A percentile compares a stretch with the other conserved stretches of the same genome.
These are phyloP conservation scores for Pterostichus niger DNA, from an alignment of 2,888 invertebrate species.

Conservation along the genomic window DNA sequence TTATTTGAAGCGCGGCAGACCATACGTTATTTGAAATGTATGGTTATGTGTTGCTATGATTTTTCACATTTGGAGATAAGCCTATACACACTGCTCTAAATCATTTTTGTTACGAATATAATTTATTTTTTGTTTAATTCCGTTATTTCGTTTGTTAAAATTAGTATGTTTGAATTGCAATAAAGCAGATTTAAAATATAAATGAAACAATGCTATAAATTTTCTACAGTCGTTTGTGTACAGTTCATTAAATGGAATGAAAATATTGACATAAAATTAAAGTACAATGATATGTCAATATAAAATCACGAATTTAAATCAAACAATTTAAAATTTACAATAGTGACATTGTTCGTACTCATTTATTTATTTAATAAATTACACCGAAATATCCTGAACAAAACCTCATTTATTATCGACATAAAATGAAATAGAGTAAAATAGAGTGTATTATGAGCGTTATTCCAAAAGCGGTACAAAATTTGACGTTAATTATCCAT, in stretches of 20 bases:
- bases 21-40: slow-evolving; percentile 53
- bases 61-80: slow-evolving; percentile 46
- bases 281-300: neutral
- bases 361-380: slow-evolving; percentile 46
- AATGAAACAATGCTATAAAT: slow-evolving; percentile 15
- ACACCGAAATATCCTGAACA: neutral
- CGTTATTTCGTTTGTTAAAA: neutral
- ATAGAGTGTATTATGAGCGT: too few relatives aligned
- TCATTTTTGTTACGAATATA: slow-evolving; percentile 8
- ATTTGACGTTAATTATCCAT: slow-evolving; percentile 17
- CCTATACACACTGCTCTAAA: slow-evolving; percentile 6
- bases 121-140: slow-evolving; percentile 12
- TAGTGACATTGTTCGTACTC: neutral
- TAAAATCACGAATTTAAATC: neutral
- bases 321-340: slow-evolving; percentile 2
- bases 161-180: neutral
- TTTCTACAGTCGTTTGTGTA: neutral
- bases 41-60: slow-evolving; percentile 41
- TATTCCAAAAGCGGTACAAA: slow-evolving; percentile 6
- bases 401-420: neutral
- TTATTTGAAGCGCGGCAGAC: slow-evolving; percentile 31
- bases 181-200: neutral
- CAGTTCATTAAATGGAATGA: slow-evolving; percentile 26
- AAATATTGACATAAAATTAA: slow-evolving; percentile 26
- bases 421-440: too few relatives aligned